A percentile compares a stretch with the other conserved stretches of the same genome.
Conservation (phyloP, 2,797 vertebrate species). For the Streptopelia turtur region DNA sequence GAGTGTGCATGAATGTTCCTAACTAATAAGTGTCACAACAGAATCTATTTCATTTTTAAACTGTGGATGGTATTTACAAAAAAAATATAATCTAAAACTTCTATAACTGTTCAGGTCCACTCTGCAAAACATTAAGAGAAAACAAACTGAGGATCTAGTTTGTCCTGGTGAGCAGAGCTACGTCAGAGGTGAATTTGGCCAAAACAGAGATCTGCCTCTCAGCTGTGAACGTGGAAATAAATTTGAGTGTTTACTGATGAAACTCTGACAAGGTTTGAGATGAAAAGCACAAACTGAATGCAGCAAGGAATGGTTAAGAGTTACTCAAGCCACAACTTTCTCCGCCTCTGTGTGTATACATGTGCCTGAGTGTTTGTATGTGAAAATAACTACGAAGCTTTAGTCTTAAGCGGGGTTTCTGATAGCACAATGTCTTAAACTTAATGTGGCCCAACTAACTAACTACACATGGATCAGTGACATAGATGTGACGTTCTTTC, state of each 20-base stretch:
- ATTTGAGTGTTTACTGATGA: background rate
- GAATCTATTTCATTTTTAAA: background rate
- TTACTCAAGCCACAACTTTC: background rate
- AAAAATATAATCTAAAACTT: background rate
- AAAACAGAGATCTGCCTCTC: background rate
- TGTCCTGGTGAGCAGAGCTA: background rate
- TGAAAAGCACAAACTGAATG: background rate
- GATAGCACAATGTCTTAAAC: background rate
- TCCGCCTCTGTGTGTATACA: fast-evolving
- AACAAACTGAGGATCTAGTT: background rate
- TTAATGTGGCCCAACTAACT: background rate
- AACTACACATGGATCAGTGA: background rate
- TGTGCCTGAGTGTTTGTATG: background rate
- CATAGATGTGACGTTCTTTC: background rate
- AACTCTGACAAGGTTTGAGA: background rate
- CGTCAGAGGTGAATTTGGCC: background rate
- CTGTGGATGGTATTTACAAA: background rate
- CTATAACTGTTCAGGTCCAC: background rate
- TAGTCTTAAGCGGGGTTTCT: background rate
- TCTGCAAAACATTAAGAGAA: background rate
- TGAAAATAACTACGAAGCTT: background rate
- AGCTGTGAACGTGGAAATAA: background rate
- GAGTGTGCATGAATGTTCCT: background rate
- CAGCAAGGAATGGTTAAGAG: background rate
- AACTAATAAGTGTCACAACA: background rate